A percentile compares a stretch with the other conserved stretches of the same genome.
Evolutionary conservation across 2,797 vertebrate species (phyloP).

Genomic region (Loriculus beryllinus): DNA sequence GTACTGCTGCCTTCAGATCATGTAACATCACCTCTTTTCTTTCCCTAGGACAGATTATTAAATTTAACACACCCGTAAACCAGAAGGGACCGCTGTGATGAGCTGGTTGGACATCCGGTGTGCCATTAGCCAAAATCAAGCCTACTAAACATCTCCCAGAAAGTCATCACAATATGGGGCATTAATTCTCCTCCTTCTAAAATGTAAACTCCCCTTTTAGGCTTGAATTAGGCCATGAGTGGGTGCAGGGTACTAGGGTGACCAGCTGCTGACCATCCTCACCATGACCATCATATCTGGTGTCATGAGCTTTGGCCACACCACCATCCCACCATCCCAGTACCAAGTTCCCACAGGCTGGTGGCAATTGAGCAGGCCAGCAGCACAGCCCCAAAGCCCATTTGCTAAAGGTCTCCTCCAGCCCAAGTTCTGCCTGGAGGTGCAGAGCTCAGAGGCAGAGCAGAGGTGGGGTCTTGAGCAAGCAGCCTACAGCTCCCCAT

Average conservation of each 20-base stretch:
- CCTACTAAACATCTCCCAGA: neutral
- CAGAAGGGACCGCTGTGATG: neutral
- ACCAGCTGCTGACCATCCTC: neutral
- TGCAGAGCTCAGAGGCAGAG: neutral
- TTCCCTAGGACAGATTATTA: neutral
- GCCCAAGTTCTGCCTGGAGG: neutral
- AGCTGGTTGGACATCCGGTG: neutral
- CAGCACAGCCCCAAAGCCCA: neutral
- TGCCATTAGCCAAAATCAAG: neutral
- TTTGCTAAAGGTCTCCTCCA: neutral
- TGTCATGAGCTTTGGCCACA: neutral
- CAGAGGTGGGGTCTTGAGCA: neutral
- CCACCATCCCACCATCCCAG: accelerated
- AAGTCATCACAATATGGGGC: neutral
- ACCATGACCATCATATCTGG: neutral
- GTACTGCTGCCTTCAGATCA: neutral
- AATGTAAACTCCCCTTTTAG: neutral
- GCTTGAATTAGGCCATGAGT: neutral
- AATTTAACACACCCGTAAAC: neutral
- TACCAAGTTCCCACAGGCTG: accelerated
- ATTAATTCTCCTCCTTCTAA: neutral
- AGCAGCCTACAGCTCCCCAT: neutral
- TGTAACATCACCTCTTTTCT: neutral
- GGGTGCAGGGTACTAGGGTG: neutral
- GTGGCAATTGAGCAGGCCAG: neutral